Conservation (phyloP, 92 coral and sea anemone species). For the Zoanthus solanderi region DNA sequence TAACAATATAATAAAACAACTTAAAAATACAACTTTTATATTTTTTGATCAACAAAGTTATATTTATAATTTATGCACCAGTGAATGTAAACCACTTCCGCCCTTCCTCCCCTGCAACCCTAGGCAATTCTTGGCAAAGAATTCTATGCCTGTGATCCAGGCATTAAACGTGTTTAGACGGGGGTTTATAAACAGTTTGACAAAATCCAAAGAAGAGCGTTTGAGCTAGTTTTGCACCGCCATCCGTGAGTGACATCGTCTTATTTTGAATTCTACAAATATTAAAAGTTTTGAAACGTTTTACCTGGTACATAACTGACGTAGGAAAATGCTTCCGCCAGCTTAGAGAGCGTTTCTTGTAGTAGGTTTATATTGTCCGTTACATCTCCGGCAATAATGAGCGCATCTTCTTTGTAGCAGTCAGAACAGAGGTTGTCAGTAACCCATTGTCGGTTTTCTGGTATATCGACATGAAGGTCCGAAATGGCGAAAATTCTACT, state of each 20-base stretch:
- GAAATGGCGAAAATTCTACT: slow-evolving; percentile 80
- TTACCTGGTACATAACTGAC: slow-evolving; percentile 88
- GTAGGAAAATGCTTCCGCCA: slow-evolving; percentile 55
- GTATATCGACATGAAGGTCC: slow-evolving; percentile 80
- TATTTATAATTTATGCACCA: no score
- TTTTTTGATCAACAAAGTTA: no score
- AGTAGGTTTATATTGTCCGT: slow-evolving; percentile 74
- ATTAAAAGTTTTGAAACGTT: background rate
- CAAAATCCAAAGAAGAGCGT: no score
- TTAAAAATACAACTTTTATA: no score
- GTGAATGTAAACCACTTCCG: no score
- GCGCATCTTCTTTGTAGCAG: slow-evolving; percentile 63
- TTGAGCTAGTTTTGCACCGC: no score
- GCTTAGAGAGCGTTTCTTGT: slow-evolving; percentile 46
- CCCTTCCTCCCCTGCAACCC: no score
- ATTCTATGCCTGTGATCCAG: no score
- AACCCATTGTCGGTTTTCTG: slow-evolving; percentile 70
- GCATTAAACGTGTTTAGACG: no score
- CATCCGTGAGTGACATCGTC: background rate
- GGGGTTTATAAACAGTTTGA: no score
- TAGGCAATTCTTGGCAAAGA: no score
- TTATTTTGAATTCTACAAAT: background rate
- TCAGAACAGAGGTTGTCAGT: slow-evolving; percentile 50
- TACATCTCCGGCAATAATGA: slow-evolving; percentile 82
- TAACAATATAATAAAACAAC: no score